Percentiles rank a stretch among this genome's conserved stretches.
phyloP scores from a whole-genome alignment of 1,140 invertebrate species.

The Forficula auricularia region DNA sequence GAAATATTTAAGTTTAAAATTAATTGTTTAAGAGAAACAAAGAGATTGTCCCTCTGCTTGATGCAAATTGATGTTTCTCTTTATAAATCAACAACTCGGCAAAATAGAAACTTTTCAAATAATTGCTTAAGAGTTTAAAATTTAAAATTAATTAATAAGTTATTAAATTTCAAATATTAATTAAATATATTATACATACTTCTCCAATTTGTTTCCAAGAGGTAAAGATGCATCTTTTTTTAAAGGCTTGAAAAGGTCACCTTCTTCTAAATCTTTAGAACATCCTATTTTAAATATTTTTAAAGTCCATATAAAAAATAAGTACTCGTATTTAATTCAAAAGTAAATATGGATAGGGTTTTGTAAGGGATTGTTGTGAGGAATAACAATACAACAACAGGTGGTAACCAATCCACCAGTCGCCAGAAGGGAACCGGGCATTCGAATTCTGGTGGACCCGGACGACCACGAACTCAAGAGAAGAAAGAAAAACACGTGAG shows the following conservation, averaged over 20 bases:
- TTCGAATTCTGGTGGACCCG: no score
- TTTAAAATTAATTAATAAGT: slow-evolving; percentile 2
- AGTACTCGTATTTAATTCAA: no score
- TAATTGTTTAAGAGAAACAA: background rate
- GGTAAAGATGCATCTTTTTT: slow-evolving; percentile 14
- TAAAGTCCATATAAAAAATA: slow-evolving; percentile 1
- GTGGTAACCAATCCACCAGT: no score
- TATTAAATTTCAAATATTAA: background rate
- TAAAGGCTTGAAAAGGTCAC: slow-evolving; percentile 18
- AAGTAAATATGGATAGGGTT: no score
- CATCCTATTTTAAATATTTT: slow-evolving; percentile 8
- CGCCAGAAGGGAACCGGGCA: no score
- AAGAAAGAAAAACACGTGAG: no score
- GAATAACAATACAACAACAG: no score
- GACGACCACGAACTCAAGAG: no score
- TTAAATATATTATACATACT: slow-evolving; percentile 8
- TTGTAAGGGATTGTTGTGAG: no score
- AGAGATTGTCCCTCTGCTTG: no score
- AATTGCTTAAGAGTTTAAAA: background rate
- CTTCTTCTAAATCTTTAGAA: slow-evolving; percentile 16
- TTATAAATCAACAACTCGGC: no score
- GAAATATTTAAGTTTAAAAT: background rate
- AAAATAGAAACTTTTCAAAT: background rate
- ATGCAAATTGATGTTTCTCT: no score
- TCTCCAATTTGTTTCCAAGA: slow-evolving; percentile 17